phyloP scores from a whole-genome alignment of 2,113 vertebrate species.

The Dissostichus mawsoni region DNA sequence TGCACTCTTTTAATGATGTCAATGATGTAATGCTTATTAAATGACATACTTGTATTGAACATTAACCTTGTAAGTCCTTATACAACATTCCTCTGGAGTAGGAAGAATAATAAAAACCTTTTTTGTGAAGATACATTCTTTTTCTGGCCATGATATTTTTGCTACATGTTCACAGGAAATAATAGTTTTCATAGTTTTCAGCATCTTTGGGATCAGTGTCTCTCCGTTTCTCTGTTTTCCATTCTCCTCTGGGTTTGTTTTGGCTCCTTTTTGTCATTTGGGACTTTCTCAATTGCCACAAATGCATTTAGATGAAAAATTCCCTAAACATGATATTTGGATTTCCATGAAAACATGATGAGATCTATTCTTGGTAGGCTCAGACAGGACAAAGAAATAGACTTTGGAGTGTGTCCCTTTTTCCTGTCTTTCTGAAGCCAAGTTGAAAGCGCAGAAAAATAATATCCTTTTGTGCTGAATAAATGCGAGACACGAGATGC shows the following conservation, averaged over 20 bases:
- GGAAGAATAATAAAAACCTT: neutral
- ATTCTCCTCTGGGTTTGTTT: constrained; percentile 20
- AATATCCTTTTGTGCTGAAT: neutral
- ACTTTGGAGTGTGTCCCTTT: constrained; percentile 13
- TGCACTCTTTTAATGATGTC: constrained; percentile 1
- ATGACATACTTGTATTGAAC: neutral
- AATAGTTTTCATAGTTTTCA: constrained; percentile 2
- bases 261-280: constrained; percentile 33
- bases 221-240: constrained; percentile 1
- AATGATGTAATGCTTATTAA: neutral
- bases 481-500: neutral
- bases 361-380: constrained; percentile 29
- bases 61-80: neutral
- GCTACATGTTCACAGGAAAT: neutral
- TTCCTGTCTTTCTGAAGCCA: constrained; percentile 18
- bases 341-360: constrained; percentile 59
- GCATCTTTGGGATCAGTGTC: constrained; percentile 9
- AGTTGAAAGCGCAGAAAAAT: constrained; percentile 10
- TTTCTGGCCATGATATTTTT: neutral
- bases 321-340: constrained; percentile 52
- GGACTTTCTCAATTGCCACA: constrained; percentile 30
- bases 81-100: neutral
- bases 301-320: constrained; percentile 42
- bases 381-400: constrained; percentile 2
- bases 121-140: neutral